phyloP scores from a whole-genome alignment of 2,888 invertebrate genomes.

The Hermaeophaga mercurialis region DNA sequence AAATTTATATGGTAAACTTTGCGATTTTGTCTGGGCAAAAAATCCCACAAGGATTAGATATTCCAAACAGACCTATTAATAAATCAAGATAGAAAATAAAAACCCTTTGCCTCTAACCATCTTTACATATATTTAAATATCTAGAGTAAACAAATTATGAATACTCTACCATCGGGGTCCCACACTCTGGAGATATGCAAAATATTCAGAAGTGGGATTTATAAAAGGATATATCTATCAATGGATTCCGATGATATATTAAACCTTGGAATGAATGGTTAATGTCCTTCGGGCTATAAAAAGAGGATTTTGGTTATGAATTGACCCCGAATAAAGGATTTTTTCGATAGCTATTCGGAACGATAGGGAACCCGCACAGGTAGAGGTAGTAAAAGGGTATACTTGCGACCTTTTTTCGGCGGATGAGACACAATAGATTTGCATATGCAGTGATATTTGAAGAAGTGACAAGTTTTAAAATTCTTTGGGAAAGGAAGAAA shows the following conservation, averaged over 20 bases:
- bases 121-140: conserved; percentile 39
- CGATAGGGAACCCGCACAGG: conserved; percentile 41
- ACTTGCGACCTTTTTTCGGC: conserved; percentile 24
- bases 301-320: conserved; percentile 47
- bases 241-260: conserved; percentile 44
- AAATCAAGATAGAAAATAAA: conserved; percentile 39
- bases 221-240: conserved; percentile 39
- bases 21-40: no score
- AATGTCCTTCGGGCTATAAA: conserved; percentile 44
- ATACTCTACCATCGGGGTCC: conserved; percentile 38
- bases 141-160: conserved; percentile 44
- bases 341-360: conserved; percentile 42
- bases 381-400: conserved; percentile 35
- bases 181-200: conserved; percentile 41
- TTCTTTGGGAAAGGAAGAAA: conserved; percentile 16
- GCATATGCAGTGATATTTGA: conserved; percentile 32
- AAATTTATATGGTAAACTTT: conserved; percentile 29
- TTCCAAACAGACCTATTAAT: conserved; percentile 44
- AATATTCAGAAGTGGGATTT: conserved; percentile 40
- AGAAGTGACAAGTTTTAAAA: conserved; percentile 27
- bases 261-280: conserved; percentile 41
- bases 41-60: conserved; percentile 48
- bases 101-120: conserved; percentile 25
- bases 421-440: conserved; percentile 24
- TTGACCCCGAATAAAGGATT: conserved; percentile 42